Conservation (phyloP, 2,113 vertebrate species). For the Gopherus evgoodei region DNA sequence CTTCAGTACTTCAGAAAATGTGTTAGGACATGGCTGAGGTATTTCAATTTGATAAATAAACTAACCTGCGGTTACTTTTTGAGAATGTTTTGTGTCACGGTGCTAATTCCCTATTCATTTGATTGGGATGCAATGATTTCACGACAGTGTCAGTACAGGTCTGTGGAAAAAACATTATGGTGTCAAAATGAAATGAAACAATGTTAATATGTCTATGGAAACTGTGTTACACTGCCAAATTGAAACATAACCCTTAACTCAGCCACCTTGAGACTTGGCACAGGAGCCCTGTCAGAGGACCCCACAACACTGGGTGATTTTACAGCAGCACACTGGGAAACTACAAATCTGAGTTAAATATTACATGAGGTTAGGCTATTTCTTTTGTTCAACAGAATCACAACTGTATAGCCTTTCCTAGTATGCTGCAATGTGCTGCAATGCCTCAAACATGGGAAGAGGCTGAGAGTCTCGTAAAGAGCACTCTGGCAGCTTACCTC, state of each 20-base stretch:
- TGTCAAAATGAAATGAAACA: constrained; percentile 73
- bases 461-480: neutral
- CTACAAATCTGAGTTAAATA: constrained; percentile 57
- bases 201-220: constrained; percentile 76
- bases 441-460: neutral
- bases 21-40: constrained; percentile 31
- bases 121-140: constrained; percentile 72
- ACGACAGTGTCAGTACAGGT: constrained; percentile 70
- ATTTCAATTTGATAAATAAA: constrained; percentile 61
- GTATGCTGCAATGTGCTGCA: neutral
- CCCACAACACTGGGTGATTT: neutral
- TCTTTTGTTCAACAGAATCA: constrained; percentile 44
- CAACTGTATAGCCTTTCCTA: constrained; percentile 29
- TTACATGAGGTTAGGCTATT: constrained; percentile 36
- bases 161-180: constrained; percentile 75
- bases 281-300: neutral
- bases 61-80: constrained; percentile 46
- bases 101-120: constrained; percentile 58
- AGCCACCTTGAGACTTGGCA: constrained; percentile 65
- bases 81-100: constrained; percentile 56
- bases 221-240: constrained; percentile 64
- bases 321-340: constrained; percentile 22
- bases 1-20: constrained; percentile 32
- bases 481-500: neutral
- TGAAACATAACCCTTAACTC: constrained; percentile 62